Base-by-base conservation (phyloP, 2,113 vertebrate species). In the Nothocercus julius region DNA sequence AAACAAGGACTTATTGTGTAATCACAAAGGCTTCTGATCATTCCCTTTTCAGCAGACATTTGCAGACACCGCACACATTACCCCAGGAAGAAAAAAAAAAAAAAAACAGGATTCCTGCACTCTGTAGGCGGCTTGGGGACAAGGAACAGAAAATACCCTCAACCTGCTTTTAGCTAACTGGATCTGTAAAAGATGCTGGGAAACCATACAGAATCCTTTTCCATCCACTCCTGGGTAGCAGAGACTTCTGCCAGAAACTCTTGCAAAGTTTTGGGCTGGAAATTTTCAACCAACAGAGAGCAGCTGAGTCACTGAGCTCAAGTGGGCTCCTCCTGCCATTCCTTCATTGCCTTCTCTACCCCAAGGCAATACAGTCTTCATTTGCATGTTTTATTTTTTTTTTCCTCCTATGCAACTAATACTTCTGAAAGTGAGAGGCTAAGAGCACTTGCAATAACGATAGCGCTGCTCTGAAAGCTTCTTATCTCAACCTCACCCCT, bases 241-340 rank as follows among this genome's bases (percentile, higher is more conserved):
- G 58, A 80, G 36, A 28, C n/a, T 25, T 42, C 30, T 44, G 16
- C 62, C 73, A 80, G 84, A 66, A 93, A 93, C 51, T 88, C 82
- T 79, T 36, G 53, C 11, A 24, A 95, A 97, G 86, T 96, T 96
- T 95, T 34, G 81, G 86, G 49, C 78, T 89, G 83, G 38, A 88
- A 95, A 92, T 19, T 1, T 87, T 92, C 90, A 89, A 92, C 89
- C 84, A 94, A 58, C 25, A 63, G 83, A 85, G 83, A 95, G 84
- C 79, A 95, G 96, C 96, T 96, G 93, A 97, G 93, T 97, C 96
- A 96, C 92, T 70, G 78, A 89, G 54, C 84, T 74, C 75, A 87
- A 79, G 59, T 45, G 32, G 83, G 82, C 90, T 94, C 88, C 59
- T 95, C 75, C 81, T 87, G 84, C 88, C 87, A 90, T 90, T 89